Evolutionary conservation across 2,888 invertebrate genomes (phyloP), one percentile per base, ranked within the genome.

Genomic region (Sympetrum striolatum): DNA sequence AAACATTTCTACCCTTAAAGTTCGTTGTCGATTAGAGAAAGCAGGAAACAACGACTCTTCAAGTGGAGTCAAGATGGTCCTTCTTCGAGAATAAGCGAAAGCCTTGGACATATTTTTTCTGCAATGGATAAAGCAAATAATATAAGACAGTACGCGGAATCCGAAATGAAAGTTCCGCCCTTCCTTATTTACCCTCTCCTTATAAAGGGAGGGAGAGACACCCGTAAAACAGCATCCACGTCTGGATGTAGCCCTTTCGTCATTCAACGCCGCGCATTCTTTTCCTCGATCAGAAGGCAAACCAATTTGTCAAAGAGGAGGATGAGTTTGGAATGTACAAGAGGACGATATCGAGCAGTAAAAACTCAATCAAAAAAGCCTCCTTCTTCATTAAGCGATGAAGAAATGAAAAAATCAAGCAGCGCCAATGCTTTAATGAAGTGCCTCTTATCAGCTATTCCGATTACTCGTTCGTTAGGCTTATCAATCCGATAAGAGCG

Each of bases 321-420:
- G 22, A n/a, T 14, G 39, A 60, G 64, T 37, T 12, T 86, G 64
- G 60, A 86, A 86, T 58, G n/a, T 39, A 82, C 58, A 82, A 37
- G 53, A 31, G 18, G 22, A n/a, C 35, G 37, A 64, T 60, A 64
- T 39, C 8, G 60, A 39, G 22, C 86, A 10, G 39, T n/a, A 58
- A 39, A 86, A 86, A 37, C 86, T 86, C 86, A 86, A 86, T 86
- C 64, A 86, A 86, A 86, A 64, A 1, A 37, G n/a, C 86, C 60
- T 37, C n/a, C 60, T 12, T 64, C 37, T 58, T 14, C 25, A 31
- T 37, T 60, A 8, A 58, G 48, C 73, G 31, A 1, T 73, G 3
- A 53, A 53, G 53, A 18, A 53, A 53, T 15, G 53, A 53, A 18
- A 53, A 53, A 53, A 53, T 15, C 18, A 3, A 53, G 1, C 5